These are phyloP conservation scores for Sycobia sp. DNA, from an alignment of 1,140 invertebrate species.

Conservation along the genomic window DNA sequence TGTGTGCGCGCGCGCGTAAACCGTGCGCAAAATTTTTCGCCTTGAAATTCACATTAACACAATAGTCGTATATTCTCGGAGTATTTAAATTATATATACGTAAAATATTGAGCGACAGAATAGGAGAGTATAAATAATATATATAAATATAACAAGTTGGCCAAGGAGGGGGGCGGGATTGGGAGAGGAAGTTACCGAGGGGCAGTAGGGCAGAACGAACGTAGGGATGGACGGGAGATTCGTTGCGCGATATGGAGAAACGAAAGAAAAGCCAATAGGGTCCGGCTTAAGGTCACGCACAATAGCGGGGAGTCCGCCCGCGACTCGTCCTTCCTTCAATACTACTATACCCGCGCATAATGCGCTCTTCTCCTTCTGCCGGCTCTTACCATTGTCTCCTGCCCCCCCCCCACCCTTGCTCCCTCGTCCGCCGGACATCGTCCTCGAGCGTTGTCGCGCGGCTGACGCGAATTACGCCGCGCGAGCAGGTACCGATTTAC, in stretches of 20 bases:
- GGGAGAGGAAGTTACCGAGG: not conserved
- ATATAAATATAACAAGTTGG: too few relatives aligned
- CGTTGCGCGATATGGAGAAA: not conserved
- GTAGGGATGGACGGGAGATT: too few relatives aligned
- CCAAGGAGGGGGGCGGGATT: too few relatives aligned
- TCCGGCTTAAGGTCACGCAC: conserved; percentile 3
- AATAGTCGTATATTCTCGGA: too few relatives aligned
- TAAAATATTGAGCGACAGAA: too few relatives aligned
- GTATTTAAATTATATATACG: too few relatives aligned
- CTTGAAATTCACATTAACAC: too few relatives aligned
- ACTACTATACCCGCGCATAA: too few relatives aligned
- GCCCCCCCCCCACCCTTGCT: not conserved
- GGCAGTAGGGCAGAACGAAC: not conserved
- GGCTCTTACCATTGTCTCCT: not conserved
- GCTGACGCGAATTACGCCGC: conserved; percentile 13
- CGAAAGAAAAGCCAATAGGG: conserved; percentile 7
- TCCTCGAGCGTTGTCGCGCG: not conserved
- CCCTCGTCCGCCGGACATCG: not conserved
- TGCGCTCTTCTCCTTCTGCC: not conserved
- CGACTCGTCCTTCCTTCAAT: too few relatives aligned
- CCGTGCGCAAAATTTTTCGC: too few relatives aligned
- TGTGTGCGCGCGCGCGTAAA: too few relatives aligned
- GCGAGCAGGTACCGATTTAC: not conserved
- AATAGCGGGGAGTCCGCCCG: not conserved
- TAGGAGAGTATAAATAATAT: too few relatives aligned